Base-by-base conservation (phyloP, 1,140 invertebrate genomes). In the Popillia japonica region DNA sequence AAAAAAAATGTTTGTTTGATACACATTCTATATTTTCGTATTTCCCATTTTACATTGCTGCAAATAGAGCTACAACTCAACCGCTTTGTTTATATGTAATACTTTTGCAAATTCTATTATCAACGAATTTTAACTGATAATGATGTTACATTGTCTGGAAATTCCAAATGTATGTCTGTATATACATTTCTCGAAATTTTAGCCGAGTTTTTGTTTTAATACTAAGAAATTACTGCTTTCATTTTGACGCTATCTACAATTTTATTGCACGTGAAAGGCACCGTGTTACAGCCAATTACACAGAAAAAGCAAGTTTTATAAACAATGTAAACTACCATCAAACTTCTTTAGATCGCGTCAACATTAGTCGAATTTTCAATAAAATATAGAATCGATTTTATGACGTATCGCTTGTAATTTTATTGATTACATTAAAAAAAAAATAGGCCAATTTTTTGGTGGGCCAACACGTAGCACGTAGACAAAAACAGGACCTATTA, bases 261-360 rank as follows among this genome's bases (percentile, higher is more conserved):
- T 68, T 68, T 68, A 27, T 68, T 34, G 22, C 61, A 34, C 22
- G 27, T 68, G 61, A 27, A 34, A 55, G 8, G 61, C 22, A 68
- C 61, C 10, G 61, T 68, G 61, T 22, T 27, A 68, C 22, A 34
- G 22, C 61, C 11, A 17, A 41, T 75, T 75, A 44, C 74, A 44
- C 41, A 40, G 23, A 42, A 48, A 44, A 23, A 44, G 48, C 48
- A 42, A 17, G 34, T 48, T 55, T 75, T 23, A 75, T 55, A 75
- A 75, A 75, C 74, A 75, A n/a, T 17, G 23, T 68, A 68, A 68
- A 68, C 27, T 34, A 34, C 2, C 4, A 68, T 68, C n/a, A 14
- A 55, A n/a, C 0, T 68, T 68, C 20, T 17, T 27, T 14, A 27
- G 6, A 11, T 40, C 40, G 74, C 40, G 40, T 11, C 40, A 42